phyloP scores from a whole-genome alignment of 2,888 invertebrate genomes.

The Nomada ferruginata region DNA sequence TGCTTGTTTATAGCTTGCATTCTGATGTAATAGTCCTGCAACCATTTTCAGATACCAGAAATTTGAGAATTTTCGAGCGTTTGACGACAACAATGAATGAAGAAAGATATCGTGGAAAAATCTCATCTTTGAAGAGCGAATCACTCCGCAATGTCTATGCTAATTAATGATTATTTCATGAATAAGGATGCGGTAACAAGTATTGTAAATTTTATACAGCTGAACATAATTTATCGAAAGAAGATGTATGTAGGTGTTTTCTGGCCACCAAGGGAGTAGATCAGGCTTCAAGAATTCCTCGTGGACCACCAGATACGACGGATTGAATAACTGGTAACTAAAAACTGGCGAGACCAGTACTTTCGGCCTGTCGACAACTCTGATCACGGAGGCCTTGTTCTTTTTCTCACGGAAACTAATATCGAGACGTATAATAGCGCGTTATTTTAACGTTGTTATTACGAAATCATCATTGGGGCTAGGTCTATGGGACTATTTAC shows the following conservation, averaged over 20 bases:
- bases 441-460: neutral
- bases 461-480: neutral
- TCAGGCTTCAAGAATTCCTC: constrained; percentile 49
- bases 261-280: constrained; percentile 71
- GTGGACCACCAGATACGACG: constrained; percentile 75
- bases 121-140: neutral
- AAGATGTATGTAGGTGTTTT: constrained; percentile 24
- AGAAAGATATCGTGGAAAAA: too few relatives aligned
- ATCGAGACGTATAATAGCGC: neutral
- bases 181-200: too few relatives aligned
- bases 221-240: neutral
- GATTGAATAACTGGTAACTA: constrained; percentile 78
- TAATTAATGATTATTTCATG: too few relatives aligned
- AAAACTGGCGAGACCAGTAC: constrained; percentile 77
- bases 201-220: too few relatives aligned
- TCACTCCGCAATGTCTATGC: too few relatives aligned
- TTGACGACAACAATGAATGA: too few relatives aligned
- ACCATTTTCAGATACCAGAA: neutral
- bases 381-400: constrained; percentile 1
- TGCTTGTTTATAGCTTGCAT: neutral
- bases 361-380: constrained; percentile 56
- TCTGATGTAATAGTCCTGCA: neutral
- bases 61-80: neutral
- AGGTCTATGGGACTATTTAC: neutral
- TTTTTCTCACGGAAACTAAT: constrained; percentile 40